Conservation (phyloP, 2,797 vertebrate species). For the Echeneis naucrates region DNA sequence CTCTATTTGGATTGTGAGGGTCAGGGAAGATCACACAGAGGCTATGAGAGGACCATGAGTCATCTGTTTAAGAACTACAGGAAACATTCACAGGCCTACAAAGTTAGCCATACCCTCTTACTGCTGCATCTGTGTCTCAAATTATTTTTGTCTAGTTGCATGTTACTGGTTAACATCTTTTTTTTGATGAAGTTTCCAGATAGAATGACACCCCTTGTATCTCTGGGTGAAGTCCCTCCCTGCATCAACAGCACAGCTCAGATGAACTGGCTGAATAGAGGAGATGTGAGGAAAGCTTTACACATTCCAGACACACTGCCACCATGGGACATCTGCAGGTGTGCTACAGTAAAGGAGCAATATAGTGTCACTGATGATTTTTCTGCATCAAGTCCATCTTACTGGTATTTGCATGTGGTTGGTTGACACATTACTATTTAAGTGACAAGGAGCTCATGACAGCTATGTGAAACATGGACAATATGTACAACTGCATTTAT, state of each 20-base stretch:
- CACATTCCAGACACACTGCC: constrained; percentile 82
- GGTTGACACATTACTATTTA: too few relatives aligned
- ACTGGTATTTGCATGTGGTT: background rate
- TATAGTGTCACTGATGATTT: background rate
- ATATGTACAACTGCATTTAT: background rate
- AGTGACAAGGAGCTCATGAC: background rate
- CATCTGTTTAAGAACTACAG: constrained; percentile 78
- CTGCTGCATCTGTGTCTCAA: rapidly evolving
- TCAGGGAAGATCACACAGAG: constrained; percentile 34
- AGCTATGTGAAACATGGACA: background rate
- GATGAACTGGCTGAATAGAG: constrained; percentile 83
- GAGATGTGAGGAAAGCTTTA: constrained; percentile 83
- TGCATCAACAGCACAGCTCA: constrained; percentile 85
- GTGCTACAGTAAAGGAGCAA: background rate
- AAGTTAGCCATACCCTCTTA: constrained; percentile 52
- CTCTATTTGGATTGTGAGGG: constrained; percentile 85
- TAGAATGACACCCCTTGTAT: background rate
- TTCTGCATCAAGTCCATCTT: background rate
- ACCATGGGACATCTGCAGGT: constrained; percentile 86
- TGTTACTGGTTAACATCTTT: background rate
- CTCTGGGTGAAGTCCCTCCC: constrained; percentile 72
- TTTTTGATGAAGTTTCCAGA: constrained; percentile 43
- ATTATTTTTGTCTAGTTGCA: background rate
- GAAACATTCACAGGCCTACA: constrained; percentile 27
- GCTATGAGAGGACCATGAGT: constrained; percentile 75